These are phyloP conservation scores for Pseudococcus jackbeardsleyi DNA, from an alignment of 2,888 invertebrate species.

Conservation along the genomic window DNA sequence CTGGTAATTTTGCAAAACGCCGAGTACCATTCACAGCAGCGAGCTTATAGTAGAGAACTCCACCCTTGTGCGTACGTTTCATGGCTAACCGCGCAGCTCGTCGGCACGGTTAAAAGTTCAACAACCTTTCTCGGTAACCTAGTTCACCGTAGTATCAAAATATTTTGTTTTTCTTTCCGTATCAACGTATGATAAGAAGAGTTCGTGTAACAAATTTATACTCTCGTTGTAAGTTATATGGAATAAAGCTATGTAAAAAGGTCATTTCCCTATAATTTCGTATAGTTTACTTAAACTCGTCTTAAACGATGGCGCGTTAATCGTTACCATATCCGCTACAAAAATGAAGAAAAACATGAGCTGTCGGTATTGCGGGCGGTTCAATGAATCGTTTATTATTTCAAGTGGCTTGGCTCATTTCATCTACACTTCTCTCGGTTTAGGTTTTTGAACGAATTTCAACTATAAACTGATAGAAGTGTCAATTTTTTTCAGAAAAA, in stretches of 20 bases:
- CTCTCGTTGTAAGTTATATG: not conserved
- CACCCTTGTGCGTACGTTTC: slow-evolving; percentile 40
- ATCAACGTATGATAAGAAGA: slow-evolving; percentile 44
- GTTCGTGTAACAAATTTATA: slow-evolving; percentile 43
- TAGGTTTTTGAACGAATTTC: too few species aligned
- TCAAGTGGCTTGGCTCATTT: not conserved
- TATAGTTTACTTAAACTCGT: slow-evolving; percentile 42
- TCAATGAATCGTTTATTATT: not conserved
- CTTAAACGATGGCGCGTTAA: slow-evolving; percentile 27
- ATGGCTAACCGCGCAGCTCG: slow-evolving; percentile 35
- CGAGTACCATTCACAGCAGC: slow-evolving; percentile 6
- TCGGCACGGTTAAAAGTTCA: slow-evolving; percentile 59
- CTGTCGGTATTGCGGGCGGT: not conserved
- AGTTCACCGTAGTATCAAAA: slow-evolving; percentile 55
- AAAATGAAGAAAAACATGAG: not conserved
- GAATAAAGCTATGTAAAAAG: slow-evolving; percentile 36
- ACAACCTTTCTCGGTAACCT: slow-evolving; percentile 61
- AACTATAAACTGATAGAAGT: not conserved
- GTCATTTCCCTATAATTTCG: slow-evolving; percentile 47
- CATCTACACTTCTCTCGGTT: too few species aligned
- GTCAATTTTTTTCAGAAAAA: not conserved
- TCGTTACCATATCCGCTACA: slow-evolving; percentile 16
- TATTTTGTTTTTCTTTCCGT: slow-evolving; percentile 57
- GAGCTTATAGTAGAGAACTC: slow-evolving; percentile 1
- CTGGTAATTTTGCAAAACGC: not conserved